A percentile compares a stretch with the other conserved stretches of the same genome.
Evolutionary conservation across 2,113 vertebrate species (phyloP).

Genomic region (Sebastes schlegelii): DNA sequence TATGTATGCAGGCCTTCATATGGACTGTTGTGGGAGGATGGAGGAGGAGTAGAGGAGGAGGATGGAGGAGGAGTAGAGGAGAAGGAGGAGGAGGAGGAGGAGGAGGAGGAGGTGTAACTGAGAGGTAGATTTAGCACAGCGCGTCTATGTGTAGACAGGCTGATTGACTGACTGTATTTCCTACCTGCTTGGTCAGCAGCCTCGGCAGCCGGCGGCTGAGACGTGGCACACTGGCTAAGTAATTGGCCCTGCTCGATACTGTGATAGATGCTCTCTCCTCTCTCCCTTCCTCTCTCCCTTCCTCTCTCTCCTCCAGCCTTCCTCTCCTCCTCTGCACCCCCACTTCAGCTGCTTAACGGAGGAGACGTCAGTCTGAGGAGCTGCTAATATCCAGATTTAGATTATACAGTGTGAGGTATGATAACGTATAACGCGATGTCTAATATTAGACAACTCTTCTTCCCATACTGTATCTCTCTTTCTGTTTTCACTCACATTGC

Average conservation of each 20-base stretch:
- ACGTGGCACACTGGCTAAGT: slow-evolving; percentile 47
- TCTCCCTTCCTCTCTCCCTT: neutral
- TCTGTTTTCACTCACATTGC: neutral
- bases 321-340: neutral
- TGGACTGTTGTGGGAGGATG: no score
- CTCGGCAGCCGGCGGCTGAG: neutral
- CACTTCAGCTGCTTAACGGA: neutral
- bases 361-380: neutral
- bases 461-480: neutral
- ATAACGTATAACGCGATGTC: neutral
- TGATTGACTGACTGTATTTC: slow-evolving; percentile 42
- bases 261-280: slow-evolving; percentile 33
- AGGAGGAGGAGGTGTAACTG: neutral
- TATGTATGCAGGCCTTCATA: no score
- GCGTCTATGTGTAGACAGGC: slow-evolving; percentile 6
- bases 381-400: slow-evolving; percentile 8
- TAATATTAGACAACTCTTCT: neutral
- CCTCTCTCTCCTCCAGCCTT: neutral
- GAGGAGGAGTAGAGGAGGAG: no score
- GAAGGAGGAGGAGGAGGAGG: neutral
- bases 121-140: slow-evolving; percentile 8
- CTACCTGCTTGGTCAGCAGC: slow-evolving; percentile 64
- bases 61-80: no score
- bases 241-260: slow-evolving; percentile 55
- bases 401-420: neutral